These are phyloP conservation scores for Orthonyx spaldingii DNA, from an alignment of 2,113 vertebrate species.

Conservation along the genomic window DNA sequence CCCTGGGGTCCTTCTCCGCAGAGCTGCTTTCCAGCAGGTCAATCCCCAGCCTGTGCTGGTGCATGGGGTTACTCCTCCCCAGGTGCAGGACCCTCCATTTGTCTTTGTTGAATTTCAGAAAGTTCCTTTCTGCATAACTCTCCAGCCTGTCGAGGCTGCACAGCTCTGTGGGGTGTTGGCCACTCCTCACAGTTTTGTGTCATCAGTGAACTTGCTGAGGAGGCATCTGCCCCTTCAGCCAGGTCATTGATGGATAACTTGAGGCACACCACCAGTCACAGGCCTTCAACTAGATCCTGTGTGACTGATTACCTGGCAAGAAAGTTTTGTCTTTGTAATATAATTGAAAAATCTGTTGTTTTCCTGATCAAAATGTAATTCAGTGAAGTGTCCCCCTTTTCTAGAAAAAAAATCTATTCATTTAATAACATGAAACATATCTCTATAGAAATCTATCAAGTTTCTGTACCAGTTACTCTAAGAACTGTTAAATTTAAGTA, in stretches of 20 bases:
- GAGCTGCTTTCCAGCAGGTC: neutral
- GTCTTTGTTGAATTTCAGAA: neutral
- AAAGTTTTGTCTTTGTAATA: neutral
- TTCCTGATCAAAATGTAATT: neutral
- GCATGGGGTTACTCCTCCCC: neutral
- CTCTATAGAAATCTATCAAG: neutral
- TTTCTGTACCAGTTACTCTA: neutral
- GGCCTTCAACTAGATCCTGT: neutral
- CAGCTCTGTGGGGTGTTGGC: neutral
- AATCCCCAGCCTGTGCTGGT: neutral
- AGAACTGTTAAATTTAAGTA: neutral
- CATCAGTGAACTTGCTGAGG: neutral
- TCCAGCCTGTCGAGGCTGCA: neutral
- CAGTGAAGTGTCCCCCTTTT: neutral
- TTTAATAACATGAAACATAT: neutral
- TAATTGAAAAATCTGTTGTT: neutral
- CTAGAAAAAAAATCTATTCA: neutral
- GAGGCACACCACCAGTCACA: neutral
- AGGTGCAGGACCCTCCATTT: neutral
- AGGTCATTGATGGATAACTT: neutral
- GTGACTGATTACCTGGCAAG: neutral
- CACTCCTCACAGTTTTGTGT: neutral
- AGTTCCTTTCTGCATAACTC: neutral
- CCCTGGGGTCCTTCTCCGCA: accelerated
- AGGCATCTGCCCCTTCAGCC: neutral